Conservation (phyloP, 2,888 invertebrate genomes). For the Tenthredo livida region DNA sequence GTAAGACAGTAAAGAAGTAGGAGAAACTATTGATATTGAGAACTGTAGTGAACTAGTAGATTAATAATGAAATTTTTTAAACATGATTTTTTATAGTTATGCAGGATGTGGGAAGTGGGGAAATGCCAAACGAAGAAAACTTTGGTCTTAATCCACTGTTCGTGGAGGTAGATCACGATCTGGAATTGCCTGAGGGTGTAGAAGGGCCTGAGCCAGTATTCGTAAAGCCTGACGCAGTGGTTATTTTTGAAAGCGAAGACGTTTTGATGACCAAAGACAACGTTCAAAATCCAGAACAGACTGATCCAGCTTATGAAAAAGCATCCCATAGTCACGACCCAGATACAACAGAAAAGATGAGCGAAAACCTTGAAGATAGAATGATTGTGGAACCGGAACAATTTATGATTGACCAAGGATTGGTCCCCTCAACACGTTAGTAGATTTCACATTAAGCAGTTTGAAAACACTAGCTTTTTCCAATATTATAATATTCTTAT, state of each 20-base stretch:
- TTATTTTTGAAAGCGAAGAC: conserved; percentile 45
- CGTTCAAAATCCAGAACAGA: conserved; percentile 21
- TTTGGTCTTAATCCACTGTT: conserved; percentile 66
- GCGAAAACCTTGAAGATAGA: conserved; percentile 25
- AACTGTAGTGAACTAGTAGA: not conserved
- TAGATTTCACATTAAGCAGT: not conserved
- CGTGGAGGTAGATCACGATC: conserved; percentile 70
- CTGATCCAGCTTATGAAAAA: conserved; percentile 18
- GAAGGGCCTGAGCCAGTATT: conserved; percentile 73
- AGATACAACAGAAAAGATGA: not conserved
- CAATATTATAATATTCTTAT: not conserved
- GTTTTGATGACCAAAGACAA: not conserved
- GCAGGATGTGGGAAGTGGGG: conserved; percentile 52
- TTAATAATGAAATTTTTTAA: not conserved
- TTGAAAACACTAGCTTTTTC: not conserved
- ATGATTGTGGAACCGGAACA: conserved; percentile 49
- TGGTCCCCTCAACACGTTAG: conserved; percentile 33
- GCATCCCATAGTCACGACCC: not conserved
- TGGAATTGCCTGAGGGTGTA: conserved; percentile 72
- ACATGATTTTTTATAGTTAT: conserved; percentile 8
- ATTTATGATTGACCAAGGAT: conserved; percentile 42
- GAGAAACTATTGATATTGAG: conserved; percentile 2
- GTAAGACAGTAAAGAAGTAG: not conserved
- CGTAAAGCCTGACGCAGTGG: conserved; percentile 65
- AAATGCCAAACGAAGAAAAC: conserved; percentile 43